phyloP scores from a whole-genome alignment of 1,140 invertebrate species.

The Caenorhabditis brenneri region DNA sequence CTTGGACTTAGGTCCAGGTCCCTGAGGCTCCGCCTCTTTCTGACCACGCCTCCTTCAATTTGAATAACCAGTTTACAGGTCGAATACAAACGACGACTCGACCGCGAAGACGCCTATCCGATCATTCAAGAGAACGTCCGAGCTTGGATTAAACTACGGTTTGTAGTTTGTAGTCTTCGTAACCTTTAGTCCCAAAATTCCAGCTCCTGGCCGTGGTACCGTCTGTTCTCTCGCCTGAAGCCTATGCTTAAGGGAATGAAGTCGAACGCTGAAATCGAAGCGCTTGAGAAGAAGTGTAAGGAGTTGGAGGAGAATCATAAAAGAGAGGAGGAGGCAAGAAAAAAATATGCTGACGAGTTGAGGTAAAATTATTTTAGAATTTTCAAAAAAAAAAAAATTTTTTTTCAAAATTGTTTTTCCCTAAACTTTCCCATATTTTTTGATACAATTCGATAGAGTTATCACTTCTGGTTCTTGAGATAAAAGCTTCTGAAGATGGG shows the following conservation, averaged over 20 bases:
- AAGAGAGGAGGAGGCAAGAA: conserved; percentile 36
- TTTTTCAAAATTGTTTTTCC: too few relatives aligned
- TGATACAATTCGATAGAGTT: too few relatives aligned
- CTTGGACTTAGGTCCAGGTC: too few relatives aligned
- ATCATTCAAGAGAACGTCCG: conserved; percentile 96
- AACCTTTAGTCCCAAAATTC: too few relatives aligned
- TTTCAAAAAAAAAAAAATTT: too few relatives aligned
- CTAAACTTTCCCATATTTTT: too few relatives aligned
- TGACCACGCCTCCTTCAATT: too few relatives aligned
- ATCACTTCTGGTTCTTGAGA: too few relatives aligned
- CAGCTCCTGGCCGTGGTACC: conserved; percentile 92
- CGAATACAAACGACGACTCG: conserved; percentile 56
- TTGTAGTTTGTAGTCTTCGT: not conserved
- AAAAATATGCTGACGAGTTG: conserved; percentile 64
- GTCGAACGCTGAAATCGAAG: conserved; percentile 97
- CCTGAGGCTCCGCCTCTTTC: too few relatives aligned
- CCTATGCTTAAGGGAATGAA: conserved; percentile 83
- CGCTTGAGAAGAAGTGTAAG: conserved; percentile 90
- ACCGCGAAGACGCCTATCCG: conserved; percentile 52
- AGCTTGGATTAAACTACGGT: conserved; percentile 91
- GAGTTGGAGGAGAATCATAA: conserved; percentile 75
- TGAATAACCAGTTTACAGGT: conserved; percentile 26
- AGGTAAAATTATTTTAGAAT: not conserved
- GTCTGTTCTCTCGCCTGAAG: conserved; percentile 61
- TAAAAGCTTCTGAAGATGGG: too few relatives aligned